phyloP scores from a whole-genome alignment of 2,797 vertebrate genomes.

The Danio albolineatus region DNA sequence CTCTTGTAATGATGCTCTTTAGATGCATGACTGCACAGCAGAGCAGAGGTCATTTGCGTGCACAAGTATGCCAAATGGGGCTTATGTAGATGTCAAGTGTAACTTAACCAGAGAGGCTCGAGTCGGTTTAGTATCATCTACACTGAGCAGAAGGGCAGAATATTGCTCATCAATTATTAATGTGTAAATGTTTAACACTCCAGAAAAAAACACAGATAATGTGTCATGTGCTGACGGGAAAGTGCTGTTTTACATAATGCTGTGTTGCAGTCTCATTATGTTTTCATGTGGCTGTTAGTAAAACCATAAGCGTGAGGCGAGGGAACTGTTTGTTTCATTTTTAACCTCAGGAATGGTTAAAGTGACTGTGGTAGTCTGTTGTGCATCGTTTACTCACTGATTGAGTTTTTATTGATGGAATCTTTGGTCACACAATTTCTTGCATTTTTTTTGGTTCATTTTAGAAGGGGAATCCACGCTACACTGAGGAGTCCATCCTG shows the following conservation, averaged over 20 bases:
- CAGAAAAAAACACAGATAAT: slow-evolving; percentile 56
- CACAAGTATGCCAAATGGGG: slow-evolving; percentile 54
- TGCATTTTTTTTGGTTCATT: slow-evolving; percentile 61
- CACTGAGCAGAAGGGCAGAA: slow-evolving; percentile 28
- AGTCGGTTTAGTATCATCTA: slow-evolving; percentile 47
- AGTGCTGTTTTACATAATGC: slow-evolving; percentile 71
- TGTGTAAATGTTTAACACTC: slow-evolving; percentile 52
- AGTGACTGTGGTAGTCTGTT: background rate
- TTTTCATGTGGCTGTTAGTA: slow-evolving; percentile 61
- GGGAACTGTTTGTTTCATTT: background rate
- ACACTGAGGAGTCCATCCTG: slow-evolving; percentile 93
- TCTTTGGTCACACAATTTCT: background rate
- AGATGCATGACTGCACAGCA: slow-evolving; percentile 71
- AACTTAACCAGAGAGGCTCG: slow-evolving; percentile 44
- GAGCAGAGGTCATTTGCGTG: slow-evolving; percentile 52
- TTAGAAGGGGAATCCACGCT: slow-evolving; percentile 88
- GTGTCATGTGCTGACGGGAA: slow-evolving; percentile 48
- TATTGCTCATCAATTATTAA: slow-evolving; percentile 72
- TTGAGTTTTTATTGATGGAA: background rate
- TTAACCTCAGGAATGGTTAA: background rate
- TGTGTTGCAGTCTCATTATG: slow-evolving; percentile 61
- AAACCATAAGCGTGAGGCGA: background rate
- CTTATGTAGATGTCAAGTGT: slow-evolving; percentile 63
- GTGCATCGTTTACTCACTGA: background rate
- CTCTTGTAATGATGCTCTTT: slow-evolving; percentile 60